These are phyloP conservation scores for Amaurobius ferox DNA, from an alignment of 2,888 invertebrate genomes.

Conservation along the genomic window DNA sequence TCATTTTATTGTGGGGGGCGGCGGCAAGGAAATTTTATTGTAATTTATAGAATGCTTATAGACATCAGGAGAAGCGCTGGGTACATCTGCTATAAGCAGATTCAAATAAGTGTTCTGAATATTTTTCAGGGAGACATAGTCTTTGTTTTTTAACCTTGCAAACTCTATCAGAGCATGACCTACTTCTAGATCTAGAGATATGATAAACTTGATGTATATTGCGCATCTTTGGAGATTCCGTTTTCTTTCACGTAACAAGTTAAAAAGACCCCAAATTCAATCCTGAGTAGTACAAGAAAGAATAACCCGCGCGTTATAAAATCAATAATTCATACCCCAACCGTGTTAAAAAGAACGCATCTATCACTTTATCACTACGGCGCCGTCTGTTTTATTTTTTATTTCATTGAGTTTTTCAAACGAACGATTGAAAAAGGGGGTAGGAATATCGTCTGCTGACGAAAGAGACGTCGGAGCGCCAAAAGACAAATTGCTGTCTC, in stretches of 20 bases:
- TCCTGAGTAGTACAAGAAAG: background rate
- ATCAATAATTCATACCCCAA: slow-evolving; percentile 14
- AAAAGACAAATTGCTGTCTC: slow-evolving; percentile 3
- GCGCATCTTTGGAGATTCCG: background rate
- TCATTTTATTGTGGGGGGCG: too few relatives aligned
- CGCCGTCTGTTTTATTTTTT: slow-evolving; percentile 26
- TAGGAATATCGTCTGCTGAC: slow-evolving; percentile 1
- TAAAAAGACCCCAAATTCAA: background rate
- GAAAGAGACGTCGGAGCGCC: background rate
- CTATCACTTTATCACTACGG: slow-evolving; percentile 21
- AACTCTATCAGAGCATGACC: too few relatives aligned
- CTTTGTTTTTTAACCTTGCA: too few relatives aligned
- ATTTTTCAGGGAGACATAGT: too few relatives aligned
- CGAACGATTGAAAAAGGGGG: slow-evolving; percentile 11
- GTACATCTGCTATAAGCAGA: too few relatives aligned
- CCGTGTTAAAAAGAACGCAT: slow-evolving; percentile 13
- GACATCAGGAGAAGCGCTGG: too few relatives aligned
- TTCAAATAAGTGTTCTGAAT: too few relatives aligned
- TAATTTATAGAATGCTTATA: too few relatives aligned
- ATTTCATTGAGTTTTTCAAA: background rate
- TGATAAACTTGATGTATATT: background rate
- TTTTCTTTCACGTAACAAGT: background rate
- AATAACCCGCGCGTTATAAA: slow-evolving; percentile 16
- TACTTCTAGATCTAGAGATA: too few relatives aligned
- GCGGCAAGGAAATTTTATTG: too few relatives aligned